These are phyloP conservation scores for Trypoxylon attenuatum DNA, from an alignment of 2,888 invertebrate genomes.

Conservation along the genomic window DNA sequence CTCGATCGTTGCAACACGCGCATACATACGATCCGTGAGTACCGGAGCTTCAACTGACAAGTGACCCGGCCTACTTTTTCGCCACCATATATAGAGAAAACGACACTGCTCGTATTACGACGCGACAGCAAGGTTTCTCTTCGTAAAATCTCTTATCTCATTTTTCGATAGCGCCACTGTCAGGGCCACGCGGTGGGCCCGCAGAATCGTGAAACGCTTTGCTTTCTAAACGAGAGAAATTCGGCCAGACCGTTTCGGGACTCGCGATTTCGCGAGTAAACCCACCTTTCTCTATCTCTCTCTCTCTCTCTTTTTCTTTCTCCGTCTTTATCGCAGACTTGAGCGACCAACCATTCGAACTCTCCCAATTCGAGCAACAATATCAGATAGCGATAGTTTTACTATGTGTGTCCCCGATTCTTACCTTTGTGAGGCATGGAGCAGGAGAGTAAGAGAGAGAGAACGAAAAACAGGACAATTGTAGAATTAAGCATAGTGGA, in stretches of 20 bases:
- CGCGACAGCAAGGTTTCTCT: constrained; percentile 57
- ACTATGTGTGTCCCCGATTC: too few relatives aligned
- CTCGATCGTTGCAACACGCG: too few relatives aligned
- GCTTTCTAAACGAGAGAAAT: constrained; percentile 64
- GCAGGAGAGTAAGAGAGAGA: too few relatives aligned
- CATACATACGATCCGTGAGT: too few relatives aligned
- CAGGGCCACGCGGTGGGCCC: constrained; percentile 29
- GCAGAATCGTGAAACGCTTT: constrained; percentile 53
- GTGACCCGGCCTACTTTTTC: constrained; percentile 69
- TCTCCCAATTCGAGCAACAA: too few relatives aligned
- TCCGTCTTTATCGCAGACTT: background rate
- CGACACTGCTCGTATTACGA: constrained; percentile 41
- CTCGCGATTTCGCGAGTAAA: constrained; percentile 5
- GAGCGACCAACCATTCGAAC: too few relatives aligned
- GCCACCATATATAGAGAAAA: constrained; percentile 55
- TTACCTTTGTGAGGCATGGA: too few relatives aligned
- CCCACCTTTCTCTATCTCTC: background rate
- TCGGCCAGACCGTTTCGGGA: constrained; percentile 13
- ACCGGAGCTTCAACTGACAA: constrained; percentile 34
- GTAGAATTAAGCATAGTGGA: too few relatives aligned
- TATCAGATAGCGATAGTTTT: too few relatives aligned
- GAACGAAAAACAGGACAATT: too few relatives aligned
- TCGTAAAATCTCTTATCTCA: constrained; percentile 56
- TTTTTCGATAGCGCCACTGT: constrained; percentile 32
- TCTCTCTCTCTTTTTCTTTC: background rate